Base-by-base conservation (phyloP, 30 jellyfish, hydroid and myxozoan genomes). In the Aurelia aurita region DNA sequence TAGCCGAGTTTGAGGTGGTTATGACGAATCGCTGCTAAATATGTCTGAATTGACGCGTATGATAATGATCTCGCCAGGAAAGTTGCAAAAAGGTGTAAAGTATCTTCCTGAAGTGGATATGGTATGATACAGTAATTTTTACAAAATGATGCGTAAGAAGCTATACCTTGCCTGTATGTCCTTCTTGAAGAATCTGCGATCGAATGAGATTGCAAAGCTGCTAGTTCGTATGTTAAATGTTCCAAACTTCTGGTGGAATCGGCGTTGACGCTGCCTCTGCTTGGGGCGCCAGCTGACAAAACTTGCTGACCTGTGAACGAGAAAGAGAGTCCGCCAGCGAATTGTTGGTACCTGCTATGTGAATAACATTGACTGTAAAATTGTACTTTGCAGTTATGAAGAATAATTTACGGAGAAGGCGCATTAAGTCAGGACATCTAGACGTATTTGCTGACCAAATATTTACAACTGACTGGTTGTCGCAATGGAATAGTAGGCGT, bases 191-290 rank as follows among this genome's bases (percentile, higher is more conserved):
- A 49, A 7, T 19, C 28, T 20, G 66, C 72, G 34, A 71, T 44
- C 29, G 83, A 71, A 9, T 5, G 10, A 15, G 9, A 39, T 71
- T 39, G 74, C 39, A 39, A 71, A 27, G 5, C n/a, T 8, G 15
- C 16, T 26, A 39, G 43, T 11, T 71, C 69, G 49, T 20, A 7
- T 5, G 49, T 27, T 39, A 71, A 44, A 31, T 18, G 31, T 71
- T 22, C 69, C 83, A 71, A 43, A 73, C 83, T 10, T 71, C 28
- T 74, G 72, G 14, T 19, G 72, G 83, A 13, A 71, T 15, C 16
- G 83, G 69, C 9, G 83, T 71, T 43, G 83, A 73, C 19, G 5
- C 13, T 6, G 31, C 16, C 5, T 71, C 73, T 71, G 83, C 83
- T 10, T 31, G 15, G 5, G 83, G 83, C 18, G 72, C 83, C 72